Conservation (phyloP, 2,888 invertebrate genomes). For the Melanophora roralis region DNA sequence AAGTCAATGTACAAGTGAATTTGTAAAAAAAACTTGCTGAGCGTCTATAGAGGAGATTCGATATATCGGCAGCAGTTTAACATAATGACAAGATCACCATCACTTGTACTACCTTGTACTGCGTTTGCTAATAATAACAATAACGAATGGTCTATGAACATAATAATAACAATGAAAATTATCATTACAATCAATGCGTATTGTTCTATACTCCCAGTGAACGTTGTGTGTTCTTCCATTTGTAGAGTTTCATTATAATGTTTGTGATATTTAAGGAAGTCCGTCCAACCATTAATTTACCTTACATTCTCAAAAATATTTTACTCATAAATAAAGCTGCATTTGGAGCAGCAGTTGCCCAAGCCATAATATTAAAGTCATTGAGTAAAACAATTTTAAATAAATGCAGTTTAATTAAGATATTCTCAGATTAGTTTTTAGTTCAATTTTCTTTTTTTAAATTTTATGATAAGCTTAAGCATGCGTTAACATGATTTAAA, state of each 20-base stretch:
- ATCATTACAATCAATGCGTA: neutral
- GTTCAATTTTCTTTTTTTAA: neutral
- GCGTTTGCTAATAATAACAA: slow-evolving; percentile 11
- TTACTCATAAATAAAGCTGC: neutral
- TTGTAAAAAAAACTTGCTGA: neutral
- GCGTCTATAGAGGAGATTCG: slow-evolving; percentile 1
- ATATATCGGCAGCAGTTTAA: slow-evolving; percentile 55
- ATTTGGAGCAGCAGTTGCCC: neutral
- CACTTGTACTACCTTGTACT: slow-evolving; percentile 32
- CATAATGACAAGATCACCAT: slow-evolving; percentile 56
- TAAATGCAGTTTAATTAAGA: slow-evolving; percentile 52
- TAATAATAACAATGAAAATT: slow-evolving; percentile 15
- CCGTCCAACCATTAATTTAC: slow-evolving; percentile 33
- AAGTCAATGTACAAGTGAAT: neutral
- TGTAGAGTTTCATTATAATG: slow-evolving; percentile 38
- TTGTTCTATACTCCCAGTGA: neutral
- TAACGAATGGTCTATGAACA: neutral
- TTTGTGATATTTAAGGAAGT: slow-evolving; percentile 42
- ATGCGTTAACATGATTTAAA: slow-evolving; percentile 63
- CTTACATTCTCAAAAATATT: slow-evolving; percentile 8
- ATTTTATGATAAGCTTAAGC: slow-evolving; percentile 17
- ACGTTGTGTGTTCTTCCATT: slow-evolving; percentile 23
- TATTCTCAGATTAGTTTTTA: slow-evolving; percentile 47
- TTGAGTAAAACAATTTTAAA: slow-evolving; percentile 49
- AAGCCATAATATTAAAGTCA: slow-evolving; percentile 29